Evolutionary conservation across 1,140 invertebrate genomes (phyloP).

Genomic region (Lepidurus packardi): DNA sequence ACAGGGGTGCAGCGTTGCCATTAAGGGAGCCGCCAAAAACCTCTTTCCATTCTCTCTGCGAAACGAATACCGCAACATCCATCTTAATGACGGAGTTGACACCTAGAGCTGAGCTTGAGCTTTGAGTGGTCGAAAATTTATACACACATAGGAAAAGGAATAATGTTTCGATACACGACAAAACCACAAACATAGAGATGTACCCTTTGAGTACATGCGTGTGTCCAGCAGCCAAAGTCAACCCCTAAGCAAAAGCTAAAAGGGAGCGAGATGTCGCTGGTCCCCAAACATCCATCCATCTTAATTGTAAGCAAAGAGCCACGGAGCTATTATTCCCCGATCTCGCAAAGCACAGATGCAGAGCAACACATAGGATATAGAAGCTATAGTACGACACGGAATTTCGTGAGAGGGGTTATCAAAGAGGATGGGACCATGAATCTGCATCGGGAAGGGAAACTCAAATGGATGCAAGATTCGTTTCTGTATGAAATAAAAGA

Average conservation of each 20-base stretch:
- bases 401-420: constrained; percentile 5
- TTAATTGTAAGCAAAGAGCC: neutral
- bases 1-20: neutral
- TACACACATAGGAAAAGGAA: no score
- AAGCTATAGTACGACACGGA: neutral
- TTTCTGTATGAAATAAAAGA: neutral
- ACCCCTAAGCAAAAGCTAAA: neutral
- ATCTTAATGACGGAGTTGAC: no score
- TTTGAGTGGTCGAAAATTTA: no score
- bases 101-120: no score
- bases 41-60: neutral
- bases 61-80: no score
- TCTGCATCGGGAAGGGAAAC: neutral
- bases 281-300: constrained; percentile 6
- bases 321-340: neutral
- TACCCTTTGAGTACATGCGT: neutral
- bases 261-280: neutral
- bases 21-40: neutral
- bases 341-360: neutral
- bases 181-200: neutral
- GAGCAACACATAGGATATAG: neutral
- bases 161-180: no score
- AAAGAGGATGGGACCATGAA: neutral
- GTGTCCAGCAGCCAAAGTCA: neutral
- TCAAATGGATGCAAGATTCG: neutral